Base-by-base conservation (phyloP, 1,140 invertebrate genomes). In the Heliconius melpomene region DNA sequence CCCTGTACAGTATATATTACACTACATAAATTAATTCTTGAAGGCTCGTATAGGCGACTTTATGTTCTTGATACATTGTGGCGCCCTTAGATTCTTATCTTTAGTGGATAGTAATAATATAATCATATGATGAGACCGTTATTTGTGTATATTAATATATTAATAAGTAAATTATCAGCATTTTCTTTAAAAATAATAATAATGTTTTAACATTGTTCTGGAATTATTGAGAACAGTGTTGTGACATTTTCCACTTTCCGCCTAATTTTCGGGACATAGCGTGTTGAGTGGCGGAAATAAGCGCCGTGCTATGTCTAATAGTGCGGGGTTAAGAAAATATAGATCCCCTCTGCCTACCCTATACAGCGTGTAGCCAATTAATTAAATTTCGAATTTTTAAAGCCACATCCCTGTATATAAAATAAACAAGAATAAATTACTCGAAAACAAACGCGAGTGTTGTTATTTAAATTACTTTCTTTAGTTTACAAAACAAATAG, bases 1-100 rank as follows among this genome's bases (percentile, higher is more conserved):
- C 52, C 76, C 78, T 84, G 29, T 81, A 72, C 83, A 73, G 80
- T 80, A 78, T 82, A 84, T 74, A 82, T 84, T 82, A 84, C 78
- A 78, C 54, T 82, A 84, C 83, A 84, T 84, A 84, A 84, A 84
- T 84, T 82, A 79, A 82, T 79, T 78, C 60, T 78, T 78, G 75
- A 72, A 75, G 66, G 78, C 83, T 78, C 78, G 60, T 81, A 70
- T 75, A 72, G 80, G 77, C 72, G 75, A 81, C 78, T 81, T 81
- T 74, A 66, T 66, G 60, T 66, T 66, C 60, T 26, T 26, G 26
- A 66, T 66, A 66, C 60, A 66, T 66, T 66, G 60, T 66, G 60
- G 60, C 60, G 60, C 60, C 60, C 60, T 66, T 66, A 66, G 60
- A 66, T 66, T 66, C 11, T 66, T 66, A 66, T 66, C 60, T 66